A percentile compares a stretch with the other conserved stretches of the same genome.
These are phyloP conservation scores for Melanogrammus aeglefinus DNA, from an alignment of 2,797 vertebrate genomes.

Conservation along the genomic window DNA sequence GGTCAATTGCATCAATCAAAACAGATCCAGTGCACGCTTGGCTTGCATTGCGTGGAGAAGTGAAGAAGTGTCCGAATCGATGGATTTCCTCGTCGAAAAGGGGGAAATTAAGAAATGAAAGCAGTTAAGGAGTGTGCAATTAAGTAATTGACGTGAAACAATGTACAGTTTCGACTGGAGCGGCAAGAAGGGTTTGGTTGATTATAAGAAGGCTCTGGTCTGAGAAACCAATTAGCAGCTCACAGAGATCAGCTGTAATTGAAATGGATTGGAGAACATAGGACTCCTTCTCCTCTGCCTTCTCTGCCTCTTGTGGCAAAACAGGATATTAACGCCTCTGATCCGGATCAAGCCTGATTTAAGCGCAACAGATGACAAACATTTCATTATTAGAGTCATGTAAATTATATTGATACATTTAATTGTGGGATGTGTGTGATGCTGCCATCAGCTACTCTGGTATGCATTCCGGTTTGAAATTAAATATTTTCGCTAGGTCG, in stretches of 20 bases:
- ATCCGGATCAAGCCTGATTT: background rate
- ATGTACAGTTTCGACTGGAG: conserved; percentile 24
- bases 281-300: conserved; percentile 16
- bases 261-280: conserved; percentile 62
- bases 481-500: no score
- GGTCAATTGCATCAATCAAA: background rate
- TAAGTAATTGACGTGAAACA: conserved; percentile 46
- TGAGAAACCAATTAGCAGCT: conserved; percentile 49
- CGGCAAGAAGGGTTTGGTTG: conserved; percentile 32
- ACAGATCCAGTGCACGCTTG: no score
- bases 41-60: background rate
- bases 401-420: no score
- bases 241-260: conserved; percentile 63
- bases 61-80: no score
- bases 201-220: conserved; percentile 49
- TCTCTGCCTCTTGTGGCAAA: no score
- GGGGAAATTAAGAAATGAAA: background rate
- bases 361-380: no score
- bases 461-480: no score
- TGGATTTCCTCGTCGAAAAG: no score
- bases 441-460: no score
- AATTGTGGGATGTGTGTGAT: no score
- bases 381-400: no score
- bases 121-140: conserved; percentile 43
- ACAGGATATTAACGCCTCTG: background rate